Conservation (phyloP, 2,888 invertebrate genomes). For the Oscheius sp. region DNA sequence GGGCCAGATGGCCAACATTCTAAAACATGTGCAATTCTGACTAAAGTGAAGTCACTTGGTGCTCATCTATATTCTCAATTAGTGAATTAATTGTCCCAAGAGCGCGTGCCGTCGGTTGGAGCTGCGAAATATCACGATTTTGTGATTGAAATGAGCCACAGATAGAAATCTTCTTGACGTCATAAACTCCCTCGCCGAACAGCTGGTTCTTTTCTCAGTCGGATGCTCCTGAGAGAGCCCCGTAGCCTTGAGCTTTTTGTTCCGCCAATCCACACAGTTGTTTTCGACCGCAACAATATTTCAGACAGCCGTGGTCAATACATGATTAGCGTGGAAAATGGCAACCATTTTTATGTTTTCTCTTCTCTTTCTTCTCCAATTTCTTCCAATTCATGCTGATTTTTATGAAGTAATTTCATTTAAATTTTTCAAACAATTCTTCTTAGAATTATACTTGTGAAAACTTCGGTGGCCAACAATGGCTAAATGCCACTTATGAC, state of each 20-base stretch:
- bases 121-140: no score
- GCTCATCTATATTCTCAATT: no score
- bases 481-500: conserved; percentile 1
- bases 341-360: background rate
- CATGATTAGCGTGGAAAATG: background rate
- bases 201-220: conserved; percentile 19
- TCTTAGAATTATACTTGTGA: conserved; percentile 1
- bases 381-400: background rate
- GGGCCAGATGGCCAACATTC: background rate
- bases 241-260: conserved; percentile 7
- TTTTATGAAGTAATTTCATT: background rate
- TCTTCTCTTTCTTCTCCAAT: background rate
- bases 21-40: background rate
- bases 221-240: conserved; percentile 22
- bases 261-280: conserved; percentile 9
- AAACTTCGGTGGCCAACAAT: background rate
- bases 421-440: background rate
- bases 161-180: conserved; percentile 3
- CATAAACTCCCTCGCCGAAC: conserved; percentile 14
- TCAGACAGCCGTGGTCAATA: background rate
- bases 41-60: no score
- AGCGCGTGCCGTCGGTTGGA: no score
- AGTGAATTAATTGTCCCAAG: no score
- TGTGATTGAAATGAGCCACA: no score
- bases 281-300: background rate